Evolutionary conservation across 2,113 vertebrate genomes (phyloP).

Genomic region (Camelus dromedarius): DNA sequence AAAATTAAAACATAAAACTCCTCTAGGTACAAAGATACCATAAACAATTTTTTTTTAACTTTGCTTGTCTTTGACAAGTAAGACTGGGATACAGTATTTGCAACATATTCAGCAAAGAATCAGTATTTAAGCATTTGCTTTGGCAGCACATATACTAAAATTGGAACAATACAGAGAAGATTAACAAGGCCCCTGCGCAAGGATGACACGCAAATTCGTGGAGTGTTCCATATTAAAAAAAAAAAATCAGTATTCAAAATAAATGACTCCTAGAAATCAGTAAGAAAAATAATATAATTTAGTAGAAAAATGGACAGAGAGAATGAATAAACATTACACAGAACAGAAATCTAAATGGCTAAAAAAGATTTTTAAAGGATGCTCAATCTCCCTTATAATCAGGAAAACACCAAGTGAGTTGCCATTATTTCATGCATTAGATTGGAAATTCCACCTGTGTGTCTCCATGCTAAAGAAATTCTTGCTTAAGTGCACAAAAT

Average conservation of each 20-base stretch:
- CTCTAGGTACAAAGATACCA: background rate
- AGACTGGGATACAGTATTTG: conserved; percentile 30
- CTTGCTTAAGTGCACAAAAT: background rate
- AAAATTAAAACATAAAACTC: background rate
- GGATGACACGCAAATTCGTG: no score
- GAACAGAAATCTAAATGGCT: background rate
- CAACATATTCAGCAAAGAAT: background rate
- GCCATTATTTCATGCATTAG: background rate
- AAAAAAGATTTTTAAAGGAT: background rate
- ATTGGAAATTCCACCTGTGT: background rate
- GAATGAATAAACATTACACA: background rate
- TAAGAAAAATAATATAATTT: conserved; percentile 8
- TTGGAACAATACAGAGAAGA: no score
- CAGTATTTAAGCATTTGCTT: background rate
- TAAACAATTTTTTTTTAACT: background rate
- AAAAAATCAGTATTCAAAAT: background rate
- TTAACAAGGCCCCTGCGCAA: no score
- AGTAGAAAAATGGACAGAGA: background rate
- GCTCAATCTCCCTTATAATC: background rate
- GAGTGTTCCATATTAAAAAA: no score
- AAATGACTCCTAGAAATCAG: background rate
- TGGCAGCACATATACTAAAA: no score
- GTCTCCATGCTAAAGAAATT: background rate
- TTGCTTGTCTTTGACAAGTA: conserved; percentile 17
- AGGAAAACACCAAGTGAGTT: background rate